A percentile compares a stretch with the other conserved stretches of the same genome.
Conservation (phyloP, 1,140 invertebrate species). For the Drosophila nannoptera region DNA sequence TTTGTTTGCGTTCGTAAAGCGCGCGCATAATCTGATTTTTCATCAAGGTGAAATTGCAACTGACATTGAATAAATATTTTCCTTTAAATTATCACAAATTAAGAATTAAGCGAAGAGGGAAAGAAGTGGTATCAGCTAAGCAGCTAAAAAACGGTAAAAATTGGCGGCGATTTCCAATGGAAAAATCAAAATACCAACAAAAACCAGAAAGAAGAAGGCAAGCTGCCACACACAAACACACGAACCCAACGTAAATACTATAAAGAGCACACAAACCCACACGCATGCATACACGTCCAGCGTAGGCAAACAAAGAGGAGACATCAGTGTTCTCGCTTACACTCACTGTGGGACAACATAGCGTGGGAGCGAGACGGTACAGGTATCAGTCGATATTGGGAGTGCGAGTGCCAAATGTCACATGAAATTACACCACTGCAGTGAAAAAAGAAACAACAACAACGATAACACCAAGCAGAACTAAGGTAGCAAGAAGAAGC, state of each 20-base stretch:
- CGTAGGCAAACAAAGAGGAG: conserved; percentile 40
- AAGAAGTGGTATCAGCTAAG: conserved; percentile 14
- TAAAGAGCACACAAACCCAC: conserved; percentile 18
- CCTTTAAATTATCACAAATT: conserved; percentile 12
- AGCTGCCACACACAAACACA: conserved; percentile 18
- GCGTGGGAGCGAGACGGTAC: conserved; percentile 23
- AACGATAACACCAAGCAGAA: conserved; percentile 41
- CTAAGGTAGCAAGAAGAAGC: conserved; percentile 38
- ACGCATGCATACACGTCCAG: conserved; percentile 14
- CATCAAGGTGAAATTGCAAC: conserved; percentile 47
- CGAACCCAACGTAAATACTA: conserved; percentile 38
- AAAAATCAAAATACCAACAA: conserved; percentile 50
- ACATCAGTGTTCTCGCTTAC: conserved; percentile 25
- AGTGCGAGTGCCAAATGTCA: conserved; percentile 69
- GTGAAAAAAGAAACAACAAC: conserved; percentile 47
- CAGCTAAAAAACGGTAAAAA: conserved; percentile 26
- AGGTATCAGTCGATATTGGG: conserved; percentile 34
- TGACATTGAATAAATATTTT: conserved; percentile 38
- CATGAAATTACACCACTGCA: conserved; percentile 73
- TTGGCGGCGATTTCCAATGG: conserved; percentile 69
- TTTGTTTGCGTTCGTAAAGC: conserved; percentile 44
- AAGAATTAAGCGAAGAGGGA: conserved; percentile 1
- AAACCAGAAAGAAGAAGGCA: conserved; percentile 34
- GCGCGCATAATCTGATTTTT: conserved; percentile 46
- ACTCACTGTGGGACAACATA: conserved; percentile 3